Conservation (phyloP, 1,140 invertebrate genomes). For the Leptopilina boulardi region DNA sequence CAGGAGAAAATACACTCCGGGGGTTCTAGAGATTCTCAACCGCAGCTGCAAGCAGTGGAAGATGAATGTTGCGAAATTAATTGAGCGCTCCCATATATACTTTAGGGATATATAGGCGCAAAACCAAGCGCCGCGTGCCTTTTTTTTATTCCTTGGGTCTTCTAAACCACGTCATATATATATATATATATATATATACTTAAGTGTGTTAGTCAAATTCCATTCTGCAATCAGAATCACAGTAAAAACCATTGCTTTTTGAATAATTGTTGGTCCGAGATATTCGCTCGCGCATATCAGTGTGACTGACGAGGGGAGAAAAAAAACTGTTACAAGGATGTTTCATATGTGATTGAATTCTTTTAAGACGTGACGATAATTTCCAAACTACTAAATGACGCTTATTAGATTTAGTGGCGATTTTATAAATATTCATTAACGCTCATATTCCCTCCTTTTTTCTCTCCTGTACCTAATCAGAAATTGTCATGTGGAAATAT, state of each 20-base stretch:
- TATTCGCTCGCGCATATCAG: conserved; percentile 20
- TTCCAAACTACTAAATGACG: conserved; percentile 12
- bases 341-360: conserved; percentile 30
- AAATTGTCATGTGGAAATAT: too few species aligned
- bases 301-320: background rate
- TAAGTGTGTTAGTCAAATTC: conserved; percentile 36
- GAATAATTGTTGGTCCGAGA: conserved; percentile 27
- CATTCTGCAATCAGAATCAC: conserved; percentile 18
- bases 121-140: conserved; percentile 38
- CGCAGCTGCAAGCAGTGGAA: conserved; percentile 54
- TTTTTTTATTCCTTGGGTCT: conserved; percentile 41
- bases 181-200: too few species aligned
- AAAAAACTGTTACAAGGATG: conserved; percentile 33
- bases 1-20: conserved; percentile 56
- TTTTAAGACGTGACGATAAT: conserved; percentile 27
- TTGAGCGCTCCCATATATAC: conserved; percentile 47
- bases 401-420: conserved; percentile 15
- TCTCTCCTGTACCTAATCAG: too few species aligned
- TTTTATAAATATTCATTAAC: background rate
- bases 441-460: too few species aligned
- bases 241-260: background rate
- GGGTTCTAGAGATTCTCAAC: conserved; percentile 45
- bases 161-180: conserved; percentile 40
- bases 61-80: conserved; percentile 61
- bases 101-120: conserved; percentile 47